Conservation (phyloP, 2,888 invertebrate species). For the Apocheima hispidaria region DNA sequence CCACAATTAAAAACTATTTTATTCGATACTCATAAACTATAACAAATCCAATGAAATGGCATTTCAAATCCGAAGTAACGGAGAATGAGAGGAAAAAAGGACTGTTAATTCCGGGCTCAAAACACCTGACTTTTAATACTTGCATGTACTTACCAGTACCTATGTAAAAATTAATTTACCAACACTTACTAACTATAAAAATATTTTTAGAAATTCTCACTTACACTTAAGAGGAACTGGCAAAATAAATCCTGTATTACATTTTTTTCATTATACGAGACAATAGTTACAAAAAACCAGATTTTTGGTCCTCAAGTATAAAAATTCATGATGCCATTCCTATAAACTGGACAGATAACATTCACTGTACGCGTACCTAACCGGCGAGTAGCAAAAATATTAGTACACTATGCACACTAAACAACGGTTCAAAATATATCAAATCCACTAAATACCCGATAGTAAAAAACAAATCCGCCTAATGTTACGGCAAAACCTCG, state of each 20-base stretch:
- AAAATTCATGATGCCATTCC: constrained; percentile 83
- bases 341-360: constrained; percentile 77
- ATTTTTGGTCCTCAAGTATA: constrained; percentile 75
- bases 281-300: constrained; percentile 70
- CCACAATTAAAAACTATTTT: constrained; percentile 72
- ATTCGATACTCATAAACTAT: constrained; percentile 63
- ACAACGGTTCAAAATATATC: constrained; percentile 80
- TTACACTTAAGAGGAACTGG: constrained; percentile 86
- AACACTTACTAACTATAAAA: constrained; percentile 83
- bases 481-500: constrained; percentile 70
- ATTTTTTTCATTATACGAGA: constrained; percentile 57
- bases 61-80: constrained; percentile 59
- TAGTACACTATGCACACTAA: constrained; percentile 80
- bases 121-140: constrained; percentile 66
- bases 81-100: constrained; percentile 50
- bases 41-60: constrained; percentile 63
- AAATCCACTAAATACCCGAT: constrained; percentile 82
- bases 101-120: constrained; percentile 46
- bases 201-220: constrained; percentile 86
- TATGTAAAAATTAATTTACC: constrained; percentile 80
- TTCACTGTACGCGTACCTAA: constrained; percentile 60
- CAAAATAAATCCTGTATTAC: constrained; percentile 83
- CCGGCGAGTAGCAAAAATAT: constrained; percentile 83
- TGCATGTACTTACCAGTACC: constrained; percentile 70
- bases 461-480: constrained; percentile 68